These are phyloP conservation scores for Oncorhynchus kisutch DNA, from an alignment of 2,113 vertebrate genomes.

Conservation along the genomic window DNA sequence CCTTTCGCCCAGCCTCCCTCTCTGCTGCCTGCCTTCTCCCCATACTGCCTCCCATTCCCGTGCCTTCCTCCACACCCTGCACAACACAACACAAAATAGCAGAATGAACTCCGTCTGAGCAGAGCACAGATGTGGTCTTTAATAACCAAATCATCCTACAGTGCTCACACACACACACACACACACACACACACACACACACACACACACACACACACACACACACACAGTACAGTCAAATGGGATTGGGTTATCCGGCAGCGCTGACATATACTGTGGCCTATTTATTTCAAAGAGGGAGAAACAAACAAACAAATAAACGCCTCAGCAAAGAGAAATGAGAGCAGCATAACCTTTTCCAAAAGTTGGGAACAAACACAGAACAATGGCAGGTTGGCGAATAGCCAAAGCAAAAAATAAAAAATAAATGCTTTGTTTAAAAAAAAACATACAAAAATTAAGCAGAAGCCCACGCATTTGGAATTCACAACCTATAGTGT, in stretches of 20 bases:
- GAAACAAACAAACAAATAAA: slow-evolving; percentile 29
- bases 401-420: slow-evolving; percentile 38
- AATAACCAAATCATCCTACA: slow-evolving; percentile 19
- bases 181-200: slow-evolving; percentile 12
- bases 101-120: not conserved
- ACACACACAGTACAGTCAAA: slow-evolving; percentile 6
- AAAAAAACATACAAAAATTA: not conserved
- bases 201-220: slow-evolving; percentile 6
- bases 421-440: not conserved
- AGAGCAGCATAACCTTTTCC: slow-evolving; percentile 45
- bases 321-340: slow-evolving; percentile 33
- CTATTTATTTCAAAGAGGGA: slow-evolving; percentile 39
- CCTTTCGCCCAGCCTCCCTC: slow-evolving; percentile 6
- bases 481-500: not conserved
- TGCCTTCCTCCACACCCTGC: not conserved
- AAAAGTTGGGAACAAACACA: slow-evolving; percentile 21
- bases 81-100: slow-evolving; percentile 9
- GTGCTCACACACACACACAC: not conserved
- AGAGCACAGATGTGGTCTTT: slow-evolving; percentile 2
- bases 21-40: not conserved
- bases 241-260: slow-evolving; percentile 28
- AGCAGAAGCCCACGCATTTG: slow-evolving; percentile 20
- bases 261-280: slow-evolving; percentile 28
- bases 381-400: slow-evolving; percentile 20
- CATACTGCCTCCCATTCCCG: not conserved